Evolutionary conservation across 2,888 invertebrate genomes (phyloP).

Genomic region (Torymus tubicola): DNA sequence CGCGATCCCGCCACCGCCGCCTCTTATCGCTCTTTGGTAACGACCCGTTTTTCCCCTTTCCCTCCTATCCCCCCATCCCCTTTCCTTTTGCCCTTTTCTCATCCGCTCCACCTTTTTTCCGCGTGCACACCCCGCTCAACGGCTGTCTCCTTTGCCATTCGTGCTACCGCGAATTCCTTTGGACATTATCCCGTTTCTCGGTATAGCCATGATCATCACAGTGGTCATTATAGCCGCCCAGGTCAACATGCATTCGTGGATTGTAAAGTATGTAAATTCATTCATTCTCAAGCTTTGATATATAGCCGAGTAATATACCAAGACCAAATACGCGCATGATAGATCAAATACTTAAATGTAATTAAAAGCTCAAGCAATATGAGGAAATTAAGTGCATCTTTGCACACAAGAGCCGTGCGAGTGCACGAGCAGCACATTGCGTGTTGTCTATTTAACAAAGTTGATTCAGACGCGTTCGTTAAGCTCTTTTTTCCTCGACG

Average conservation of each 20-base stretch:
- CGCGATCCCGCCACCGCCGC: constrained; percentile 32
- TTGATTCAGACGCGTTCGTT: constrained; percentile 32
- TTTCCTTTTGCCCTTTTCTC: constrained; percentile 42
- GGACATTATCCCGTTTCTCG: no score
- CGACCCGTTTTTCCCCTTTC: constrained; percentile 50
- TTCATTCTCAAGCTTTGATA: no score
- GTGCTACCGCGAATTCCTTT: not conserved
- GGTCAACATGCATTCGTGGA: no score
- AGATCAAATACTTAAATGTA: constrained; percentile 5
- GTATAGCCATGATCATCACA: no score
- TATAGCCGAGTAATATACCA: no score
- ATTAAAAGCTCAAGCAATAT: constrained; percentile 10
- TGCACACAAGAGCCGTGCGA: not conserved
- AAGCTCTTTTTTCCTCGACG: constrained; percentile 30
- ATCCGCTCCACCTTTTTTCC: constrained; percentile 38
- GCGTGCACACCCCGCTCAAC: not conserved
- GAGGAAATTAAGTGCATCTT: not conserved
- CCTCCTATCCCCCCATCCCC: no score
- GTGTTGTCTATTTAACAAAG: constrained; percentile 47
- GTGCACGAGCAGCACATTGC: constrained; percentile 15
- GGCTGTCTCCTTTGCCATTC: constrained; percentile 20
- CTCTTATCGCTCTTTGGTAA: constrained; percentile 53
- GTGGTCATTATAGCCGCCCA: no score
- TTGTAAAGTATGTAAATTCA: no score
- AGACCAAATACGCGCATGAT: no score